Base-by-base conservation (phyloP, 2,888 invertebrate species). In the Thera britannica region DNA sequence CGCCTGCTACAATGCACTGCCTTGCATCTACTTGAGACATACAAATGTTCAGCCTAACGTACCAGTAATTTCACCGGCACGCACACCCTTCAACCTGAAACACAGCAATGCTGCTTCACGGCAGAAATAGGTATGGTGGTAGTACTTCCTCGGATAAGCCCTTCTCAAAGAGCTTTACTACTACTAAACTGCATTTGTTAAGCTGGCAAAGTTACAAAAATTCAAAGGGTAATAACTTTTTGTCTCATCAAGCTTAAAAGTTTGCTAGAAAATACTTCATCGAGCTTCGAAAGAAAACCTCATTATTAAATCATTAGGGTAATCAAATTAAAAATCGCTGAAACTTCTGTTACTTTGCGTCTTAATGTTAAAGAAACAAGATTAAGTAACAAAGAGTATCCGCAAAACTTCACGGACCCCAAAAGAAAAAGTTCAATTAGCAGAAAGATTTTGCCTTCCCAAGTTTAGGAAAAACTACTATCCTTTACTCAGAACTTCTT, bases 371-470 rank as follows among this genome's bases (percentile, higher is more conserved):
- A 60, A 52, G 46, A 65, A 67, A 65, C 59, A 62, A 65, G 65
- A 69, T 65, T 69, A 57, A 59, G 65, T 56, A 71, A 67, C 62
- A 71, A 65, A 68, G 65, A 65, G 58, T 59, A 65, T 60, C 51
- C 52, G 58, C 62, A 61, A 65, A 70, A 71, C 64, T 71, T 68
- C 41, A 44, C 44, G 52, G 23, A 62, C 49, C 55, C 62, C 58
- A 65, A 65, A 71, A 62, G 68, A 73, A 71, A 75, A 72, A 73
- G 62, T 72, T 72, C 72, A 73, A 75, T 75, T 75, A 75, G 73
- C 62, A 36, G 65, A 65, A 70, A 75, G 73, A 75, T 73, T 73
- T 75, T 68, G 72, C 72, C 68, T 73, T 62, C 23, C 63, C 56
- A 72, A 74, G 70, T 72, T 69, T 66, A 63, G 57, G 52, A 55